A percentile compares a stretch with the other conserved stretches of the same genome.
These are phyloP conservation scores for Cynaeus angustus DNA, from an alignment of 2,888 invertebrate species.

Conservation along the genomic window DNA sequence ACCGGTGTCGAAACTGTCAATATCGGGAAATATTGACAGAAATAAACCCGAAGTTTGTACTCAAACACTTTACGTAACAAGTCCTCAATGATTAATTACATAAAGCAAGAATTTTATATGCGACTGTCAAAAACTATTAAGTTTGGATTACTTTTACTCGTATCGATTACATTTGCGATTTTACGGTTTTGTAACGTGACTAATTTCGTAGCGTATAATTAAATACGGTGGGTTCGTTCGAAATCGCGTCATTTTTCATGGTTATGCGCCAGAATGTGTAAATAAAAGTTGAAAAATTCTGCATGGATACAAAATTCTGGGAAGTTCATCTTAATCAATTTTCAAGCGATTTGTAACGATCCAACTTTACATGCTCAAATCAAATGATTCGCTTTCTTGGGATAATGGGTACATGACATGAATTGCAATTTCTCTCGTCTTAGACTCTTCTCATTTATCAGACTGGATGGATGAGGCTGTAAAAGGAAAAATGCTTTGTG, in stretches of 20 bases:
- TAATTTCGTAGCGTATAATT: constrained; percentile 14
- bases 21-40: neutral
- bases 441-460: constrained; percentile 2
- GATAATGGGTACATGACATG: constrained; percentile 22
- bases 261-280: neutral
- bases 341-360: constrained; percentile 35
- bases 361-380: constrained; percentile 29
- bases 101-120: constrained; percentile 17
- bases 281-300: neutral
- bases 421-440: constrained; percentile 22
- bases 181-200: constrained; percentile 24
- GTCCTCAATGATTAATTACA: constrained; percentile 16
- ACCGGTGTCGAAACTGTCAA: neutral
- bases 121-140: constrained; percentile 29
- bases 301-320: constrained; percentile 2
- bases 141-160: constrained; percentile 21
- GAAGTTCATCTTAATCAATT: constrained; percentile 34
- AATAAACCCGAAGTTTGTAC: neutral
- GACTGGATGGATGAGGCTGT: neutral
- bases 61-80: neutral
- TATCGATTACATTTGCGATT: constrained; percentile 30
- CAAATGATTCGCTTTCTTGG: constrained; percentile 38
- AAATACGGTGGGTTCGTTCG: neutral
- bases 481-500: neutral
- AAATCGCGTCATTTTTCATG: constrained; percentile 1